phyloP scores from a whole-genome alignment of 1,140 invertebrate genomes.

The Triops longicaudatus region DNA sequence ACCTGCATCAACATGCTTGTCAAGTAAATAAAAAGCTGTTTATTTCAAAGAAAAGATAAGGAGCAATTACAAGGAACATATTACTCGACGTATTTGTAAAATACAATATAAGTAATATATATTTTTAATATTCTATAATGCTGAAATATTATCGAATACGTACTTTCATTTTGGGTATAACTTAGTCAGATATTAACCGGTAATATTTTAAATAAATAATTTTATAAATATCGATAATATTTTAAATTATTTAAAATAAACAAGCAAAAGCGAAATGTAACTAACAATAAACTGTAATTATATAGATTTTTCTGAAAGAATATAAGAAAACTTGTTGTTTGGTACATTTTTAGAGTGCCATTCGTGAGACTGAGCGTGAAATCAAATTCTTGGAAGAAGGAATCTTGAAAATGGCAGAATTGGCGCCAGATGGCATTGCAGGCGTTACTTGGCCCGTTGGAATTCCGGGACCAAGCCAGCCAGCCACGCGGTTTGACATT shows the following conservation, averaged over 20 bases:
- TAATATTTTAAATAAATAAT: no score
- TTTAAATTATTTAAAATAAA: no score
- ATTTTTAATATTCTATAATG: no score
- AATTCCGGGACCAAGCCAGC: conserved; percentile 54
- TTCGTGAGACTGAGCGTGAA: conserved; percentile 29
- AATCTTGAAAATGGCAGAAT: conserved; percentile 39
- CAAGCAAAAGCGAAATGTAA: no score
- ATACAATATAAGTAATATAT: no score
- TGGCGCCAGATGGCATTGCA: conserved; percentile 38
- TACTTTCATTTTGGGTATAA: no score
- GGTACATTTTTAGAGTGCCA: conserved; percentile 28
- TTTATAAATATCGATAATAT: no score
- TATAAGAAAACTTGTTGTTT: background rate
- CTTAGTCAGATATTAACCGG: no score
- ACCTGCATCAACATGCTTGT: conserved; percentile 59
- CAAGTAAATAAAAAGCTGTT: conserved; percentile 47
- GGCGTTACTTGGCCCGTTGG: conserved; percentile 65
- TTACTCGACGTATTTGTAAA: no score
- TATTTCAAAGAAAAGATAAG: background rate
- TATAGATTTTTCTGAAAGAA: no score
- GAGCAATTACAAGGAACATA: background rate
- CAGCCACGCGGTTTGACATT: conserved; percentile 72
- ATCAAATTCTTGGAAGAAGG: conserved; percentile 35
- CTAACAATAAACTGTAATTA: no score
- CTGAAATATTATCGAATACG: no score